Evolutionary conservation across 1,140 invertebrate genomes (phyloP).

Genomic region (Stegodyphus mimosarum): DNA sequence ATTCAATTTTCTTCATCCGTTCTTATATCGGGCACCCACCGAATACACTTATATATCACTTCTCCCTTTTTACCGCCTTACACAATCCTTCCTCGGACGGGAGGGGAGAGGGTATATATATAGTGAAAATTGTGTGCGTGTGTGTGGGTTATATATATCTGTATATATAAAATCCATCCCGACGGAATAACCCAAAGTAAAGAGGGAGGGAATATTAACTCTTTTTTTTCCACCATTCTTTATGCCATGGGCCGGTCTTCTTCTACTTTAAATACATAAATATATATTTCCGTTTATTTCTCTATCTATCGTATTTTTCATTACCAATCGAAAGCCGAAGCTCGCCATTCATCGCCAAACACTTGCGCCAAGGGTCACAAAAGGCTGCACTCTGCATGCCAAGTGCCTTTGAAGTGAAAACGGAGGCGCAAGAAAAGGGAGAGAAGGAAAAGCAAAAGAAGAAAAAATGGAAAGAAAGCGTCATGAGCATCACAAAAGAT

Average conservation of each 20-base stretch:
- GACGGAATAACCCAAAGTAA: constrained; percentile 3
- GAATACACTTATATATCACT: constrained; percentile 31
- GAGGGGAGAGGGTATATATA: not conserved
- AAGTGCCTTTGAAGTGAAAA: constrained; percentile 6
- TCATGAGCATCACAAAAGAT: too few species aligned
- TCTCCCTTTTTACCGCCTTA: not conserved
- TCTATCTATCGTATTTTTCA: constrained; percentile 33
- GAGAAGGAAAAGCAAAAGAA: not conserved
- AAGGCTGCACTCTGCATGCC: constrained; percentile 35
- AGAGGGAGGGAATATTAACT: constrained; percentile 21
- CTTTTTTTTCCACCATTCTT: constrained; percentile 4
- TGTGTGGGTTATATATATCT: not conserved
- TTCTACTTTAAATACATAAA: constrained; percentile 59
- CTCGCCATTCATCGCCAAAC: constrained; percentile 37
- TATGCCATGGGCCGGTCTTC: constrained; percentile 3
- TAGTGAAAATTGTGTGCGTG: not conserved
- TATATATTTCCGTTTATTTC: constrained; percentile 54
- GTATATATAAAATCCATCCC: constrained; percentile 34
- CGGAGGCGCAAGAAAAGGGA: not conserved
- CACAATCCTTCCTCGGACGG: too few species aligned
- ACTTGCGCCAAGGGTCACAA: constrained; percentile 30
- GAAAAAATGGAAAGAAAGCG: not conserved
- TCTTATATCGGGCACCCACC: constrained; percentile 9
- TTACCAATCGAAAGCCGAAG: not conserved
- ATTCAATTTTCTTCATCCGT: constrained; percentile 56